Percentiles rank a stretch among this genome's conserved stretches.
Evolutionary conservation across 53 echinoderm and acorn worm species (phyloP).

Genomic region (Holothuria scabra): DNA sequence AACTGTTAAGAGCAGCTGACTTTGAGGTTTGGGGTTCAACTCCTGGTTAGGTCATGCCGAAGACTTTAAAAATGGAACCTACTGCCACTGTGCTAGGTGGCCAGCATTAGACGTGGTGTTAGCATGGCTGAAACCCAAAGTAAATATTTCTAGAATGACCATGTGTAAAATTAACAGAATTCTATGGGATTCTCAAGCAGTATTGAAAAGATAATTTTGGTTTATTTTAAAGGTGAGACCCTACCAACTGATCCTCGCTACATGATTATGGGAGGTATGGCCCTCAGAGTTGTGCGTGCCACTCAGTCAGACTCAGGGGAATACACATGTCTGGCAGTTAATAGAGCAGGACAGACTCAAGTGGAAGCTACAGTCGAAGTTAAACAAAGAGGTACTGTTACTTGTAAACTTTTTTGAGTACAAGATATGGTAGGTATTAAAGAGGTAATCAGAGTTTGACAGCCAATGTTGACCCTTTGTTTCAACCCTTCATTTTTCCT

Average conservation of each 20-base stretch:
- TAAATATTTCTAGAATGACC: too few relatives aligned
- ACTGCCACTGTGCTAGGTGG: too few relatives aligned
- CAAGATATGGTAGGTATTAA: neutral
- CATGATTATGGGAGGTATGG: constrained; percentile 79
- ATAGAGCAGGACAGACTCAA: constrained; percentile 85
- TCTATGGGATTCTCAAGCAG: neutral
- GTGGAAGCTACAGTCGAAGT: constrained; percentile 81
- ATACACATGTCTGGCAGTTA: constrained; percentile 92
- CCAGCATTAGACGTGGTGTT: too few relatives aligned
- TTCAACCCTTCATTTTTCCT: too few relatives aligned
- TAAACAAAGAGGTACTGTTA: constrained; percentile 71
- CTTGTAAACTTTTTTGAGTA: neutral
- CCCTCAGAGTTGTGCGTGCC: constrained; percentile 79
- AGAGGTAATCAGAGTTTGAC: too few relatives aligned
- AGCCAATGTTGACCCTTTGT: too few relatives aligned
- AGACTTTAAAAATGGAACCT: too few relatives aligned
- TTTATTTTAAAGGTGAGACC: constrained; percentile 11
- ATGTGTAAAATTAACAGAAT: too few relatives aligned
- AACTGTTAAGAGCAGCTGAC: too few relatives aligned
- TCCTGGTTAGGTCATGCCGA: too few relatives aligned
- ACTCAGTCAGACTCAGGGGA: constrained; percentile 83
- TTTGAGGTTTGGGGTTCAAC: too few relatives aligned
- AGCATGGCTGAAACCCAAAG: too few relatives aligned
- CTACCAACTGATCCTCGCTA: constrained; percentile 87
- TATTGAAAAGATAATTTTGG: neutral